A percentile compares a stretch with the other conserved stretches of the same genome.
phyloP scores from a whole-genome alignment of 2,888 invertebrate species.

The Cheilosia grossa region DNA sequence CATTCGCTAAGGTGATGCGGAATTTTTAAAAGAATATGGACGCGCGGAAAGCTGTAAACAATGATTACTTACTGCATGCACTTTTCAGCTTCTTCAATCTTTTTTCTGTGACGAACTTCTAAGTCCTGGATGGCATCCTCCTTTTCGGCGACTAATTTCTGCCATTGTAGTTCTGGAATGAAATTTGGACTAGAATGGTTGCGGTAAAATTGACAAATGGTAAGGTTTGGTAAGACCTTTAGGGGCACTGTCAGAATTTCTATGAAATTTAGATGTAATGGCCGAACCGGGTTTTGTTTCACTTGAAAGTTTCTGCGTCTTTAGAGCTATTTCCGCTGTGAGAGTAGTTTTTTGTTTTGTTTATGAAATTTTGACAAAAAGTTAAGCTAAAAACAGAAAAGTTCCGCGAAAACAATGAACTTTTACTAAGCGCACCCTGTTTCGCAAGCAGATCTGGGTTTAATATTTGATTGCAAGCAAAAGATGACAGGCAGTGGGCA shows the following conservation, averaged over 20 bases:
- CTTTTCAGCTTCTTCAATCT: constrained; percentile 81
- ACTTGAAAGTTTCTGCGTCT: not conserved
- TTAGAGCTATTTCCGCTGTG: not conserved
- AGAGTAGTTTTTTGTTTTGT: not conserved
- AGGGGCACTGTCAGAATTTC: not conserved
- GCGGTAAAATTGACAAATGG: too few relatives aligned
- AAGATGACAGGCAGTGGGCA: too few relatives aligned
- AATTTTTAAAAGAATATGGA: constrained; percentile 43
- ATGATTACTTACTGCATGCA: constrained; percentile 83
- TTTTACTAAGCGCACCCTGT: not conserved
- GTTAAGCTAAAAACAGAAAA: not conserved
- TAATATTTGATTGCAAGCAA: too few relatives aligned
- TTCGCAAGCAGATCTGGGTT: too few relatives aligned
- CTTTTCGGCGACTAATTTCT: constrained; percentile 85
- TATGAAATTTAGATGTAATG: not conserved
- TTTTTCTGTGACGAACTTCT: constrained; percentile 84
- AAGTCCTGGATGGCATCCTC: constrained; percentile 85
- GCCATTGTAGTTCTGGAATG: constrained; percentile 84
- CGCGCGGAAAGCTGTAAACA: constrained; percentile 50
- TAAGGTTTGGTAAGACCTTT: not conserved
- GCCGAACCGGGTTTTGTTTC: not conserved
- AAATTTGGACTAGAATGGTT: not conserved
- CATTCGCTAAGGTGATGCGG: constrained; percentile 39
- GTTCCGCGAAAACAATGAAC: not conserved
- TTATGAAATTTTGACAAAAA: not conserved